A percentile compares a stretch with the other conserved stretches of the same genome.
These are phyloP conservation scores for Dromaius novaehollandiae DNA, from an alignment of 2,113 vertebrate species.

Conservation along the genomic window DNA sequence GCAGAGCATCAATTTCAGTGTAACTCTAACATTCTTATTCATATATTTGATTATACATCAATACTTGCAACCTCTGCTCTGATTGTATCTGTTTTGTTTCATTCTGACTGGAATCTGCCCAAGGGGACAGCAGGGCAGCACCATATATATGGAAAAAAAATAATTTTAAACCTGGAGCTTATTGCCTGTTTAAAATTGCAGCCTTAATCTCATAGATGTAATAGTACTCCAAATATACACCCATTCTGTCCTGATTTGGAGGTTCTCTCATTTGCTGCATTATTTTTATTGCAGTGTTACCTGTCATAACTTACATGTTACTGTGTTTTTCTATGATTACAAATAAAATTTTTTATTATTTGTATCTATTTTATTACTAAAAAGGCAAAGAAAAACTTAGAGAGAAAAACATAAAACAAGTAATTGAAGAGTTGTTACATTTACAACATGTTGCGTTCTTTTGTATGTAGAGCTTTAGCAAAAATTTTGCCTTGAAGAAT, in stretches of 20 bases:
- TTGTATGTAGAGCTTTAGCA: not conserved
- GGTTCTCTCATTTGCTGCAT: not conserved
- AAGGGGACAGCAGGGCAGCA: not conserved
- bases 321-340: not conserved
- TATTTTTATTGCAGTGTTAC: not conserved
- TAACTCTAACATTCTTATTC: not conserved
- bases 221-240: not conserved
- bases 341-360: not conserved
- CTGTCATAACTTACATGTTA: no score
- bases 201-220: not conserved
- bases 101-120: not conserved
- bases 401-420: not conserved
- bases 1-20: not conserved
- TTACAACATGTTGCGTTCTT: not conserved
- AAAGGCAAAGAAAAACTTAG: not conserved
- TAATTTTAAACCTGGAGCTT: not conserved
- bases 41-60: not conserved
- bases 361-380: not conserved
- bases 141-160: not conserved
- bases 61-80: not conserved
- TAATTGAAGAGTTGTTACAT: not conserved
- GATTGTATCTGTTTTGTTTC: not conserved
- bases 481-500: not conserved
- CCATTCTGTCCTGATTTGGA: not conserved
- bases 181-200: not conserved